Percentiles rank a stretch among this genome's conserved stretches.
These are phyloP conservation scores for Nannobrachium achirus DNA, from an alignment of 2,113 vertebrate species.

Conservation along the genomic window DNA sequence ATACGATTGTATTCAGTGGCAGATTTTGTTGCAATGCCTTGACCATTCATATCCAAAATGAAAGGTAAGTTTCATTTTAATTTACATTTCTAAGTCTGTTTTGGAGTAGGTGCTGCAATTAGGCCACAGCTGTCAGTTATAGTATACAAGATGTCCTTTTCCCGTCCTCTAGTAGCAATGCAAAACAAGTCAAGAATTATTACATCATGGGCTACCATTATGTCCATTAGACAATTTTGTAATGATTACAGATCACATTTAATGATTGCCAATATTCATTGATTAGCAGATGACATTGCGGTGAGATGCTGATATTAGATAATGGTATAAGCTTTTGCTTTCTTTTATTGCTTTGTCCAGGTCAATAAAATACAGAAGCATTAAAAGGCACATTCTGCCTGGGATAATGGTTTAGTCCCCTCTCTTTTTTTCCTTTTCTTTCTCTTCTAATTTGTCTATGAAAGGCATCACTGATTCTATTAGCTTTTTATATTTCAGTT, in stretches of 20 bases:
- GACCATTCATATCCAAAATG: constrained; percentile 52
- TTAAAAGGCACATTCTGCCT: background rate
- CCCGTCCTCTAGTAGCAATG: background rate
- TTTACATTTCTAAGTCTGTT: constrained; percentile 1
- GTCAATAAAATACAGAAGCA: background rate
- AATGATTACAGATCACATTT: background rate
- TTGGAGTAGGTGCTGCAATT: no score
- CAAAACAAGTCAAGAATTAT: background rate
- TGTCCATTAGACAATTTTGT: background rate
- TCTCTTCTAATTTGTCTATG: no score
- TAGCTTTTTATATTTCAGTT: no score
- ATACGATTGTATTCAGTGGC: background rate
- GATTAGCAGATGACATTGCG: background rate
- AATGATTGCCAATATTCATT: background rate
- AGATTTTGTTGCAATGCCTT: background rate
- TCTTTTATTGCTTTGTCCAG: no score
- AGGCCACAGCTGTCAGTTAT: background rate
- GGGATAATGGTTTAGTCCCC: no score
- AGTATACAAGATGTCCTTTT: background rate
- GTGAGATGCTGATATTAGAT: background rate
- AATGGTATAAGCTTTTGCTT: no score
- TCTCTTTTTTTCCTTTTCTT: no score
- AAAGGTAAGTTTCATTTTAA: constrained; percentile 52
- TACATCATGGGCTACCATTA: background rate
- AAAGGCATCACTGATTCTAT: no score